Evolutionary conservation across 2,797 vertebrate genomes (phyloP).

Genomic region (Mycteria americana): DNA sequence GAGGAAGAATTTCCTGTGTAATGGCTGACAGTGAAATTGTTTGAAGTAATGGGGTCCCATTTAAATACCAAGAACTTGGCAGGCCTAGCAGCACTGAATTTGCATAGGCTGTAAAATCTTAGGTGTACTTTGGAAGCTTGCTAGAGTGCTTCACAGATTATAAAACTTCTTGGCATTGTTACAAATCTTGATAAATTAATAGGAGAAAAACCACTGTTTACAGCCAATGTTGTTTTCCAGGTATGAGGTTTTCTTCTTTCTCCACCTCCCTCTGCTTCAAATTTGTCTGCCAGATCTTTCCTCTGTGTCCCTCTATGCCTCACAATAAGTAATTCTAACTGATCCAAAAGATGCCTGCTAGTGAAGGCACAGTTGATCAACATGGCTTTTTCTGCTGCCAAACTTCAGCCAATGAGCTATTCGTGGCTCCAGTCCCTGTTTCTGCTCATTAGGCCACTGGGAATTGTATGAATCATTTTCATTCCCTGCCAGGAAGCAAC

Average conservation of each 20-base stretch:
- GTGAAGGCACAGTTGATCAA: conserved; percentile 58
- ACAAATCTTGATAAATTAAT: conserved; percentile 23
- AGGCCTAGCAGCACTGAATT: conserved; percentile 6
- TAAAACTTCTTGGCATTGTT: conserved; percentile 12
- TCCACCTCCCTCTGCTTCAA: neutral
- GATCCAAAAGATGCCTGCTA: conserved; percentile 41
- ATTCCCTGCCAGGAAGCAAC: conserved; percentile 64
- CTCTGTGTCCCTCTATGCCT: neutral
- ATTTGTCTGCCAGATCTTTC: neutral
- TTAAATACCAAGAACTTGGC: conserved; percentile 47
- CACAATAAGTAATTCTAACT: conserved; percentile 36
- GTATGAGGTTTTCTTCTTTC: neutral
- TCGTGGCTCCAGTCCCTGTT: conserved; percentile 55
- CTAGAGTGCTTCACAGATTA: neutral
- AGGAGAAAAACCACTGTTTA: neutral
- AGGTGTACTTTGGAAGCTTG: neutral
- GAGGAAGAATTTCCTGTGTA: conserved; percentile 33
- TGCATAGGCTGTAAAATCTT: conserved; percentile 46
- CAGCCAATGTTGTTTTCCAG: conserved; percentile 2
- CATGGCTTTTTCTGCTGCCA: conserved; percentile 13
- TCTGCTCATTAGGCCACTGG: conserved; percentile 66
- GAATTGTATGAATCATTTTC: conserved; percentile 70
- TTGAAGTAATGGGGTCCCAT: conserved; percentile 32
- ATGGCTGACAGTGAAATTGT: conserved; percentile 36
- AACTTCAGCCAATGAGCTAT: conserved; percentile 43